Evolutionary conservation across 53 echinoderm and acorn worm genomes (phyloP), one percentile per base, ranked within the genome.

Genomic region (Holothuria scabra): DNA sequence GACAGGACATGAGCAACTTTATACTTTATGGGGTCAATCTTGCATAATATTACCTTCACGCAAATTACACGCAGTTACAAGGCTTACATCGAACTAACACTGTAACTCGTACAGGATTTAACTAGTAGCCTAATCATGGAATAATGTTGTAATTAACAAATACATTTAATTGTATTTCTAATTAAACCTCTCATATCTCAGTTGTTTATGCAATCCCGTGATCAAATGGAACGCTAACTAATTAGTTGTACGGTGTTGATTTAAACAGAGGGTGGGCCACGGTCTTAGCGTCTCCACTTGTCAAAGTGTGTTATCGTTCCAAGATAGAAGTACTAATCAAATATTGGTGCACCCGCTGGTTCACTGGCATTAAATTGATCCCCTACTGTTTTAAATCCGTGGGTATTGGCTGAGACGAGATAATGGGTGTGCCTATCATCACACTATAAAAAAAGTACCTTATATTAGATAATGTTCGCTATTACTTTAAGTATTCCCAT

Each of bases 221-320:
- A 16, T 52, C 52, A 18, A 16, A 18, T n/a, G 8, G 1, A 52
- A 52, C 52, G 48, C 46, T 24, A 20, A 72, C 72, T 72, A 72
- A 72, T 72, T 72, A 72, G 72, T 12, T 46, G n/a, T 7, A 72
- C 46, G 25, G 72, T 72, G 72, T 72, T 72, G 72, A 46, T 72
- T 72, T 72, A 46, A 72, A 72, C 72, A 25, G 46, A 72, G 72
- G 72, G 72, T 38, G 72, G 72, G 72, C 72, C 72, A 22, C 72
- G 48, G 72, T 38, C 72, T n/a, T 12, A 23, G 48, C 72, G 72
- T 72, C 72, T 48, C 72, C 72, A 72, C 23, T 72, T 72, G 72
- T 72, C 72, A 72, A 48, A 28, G 23, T 44, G 44, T 72, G 72
- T 72, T 72, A 72, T 72, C 72, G n/a, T 46, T 72, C 11, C 13